Conservation (phyloP, 2,797 vertebrate species). For the Helicolenus hilgendorfi region DNA sequence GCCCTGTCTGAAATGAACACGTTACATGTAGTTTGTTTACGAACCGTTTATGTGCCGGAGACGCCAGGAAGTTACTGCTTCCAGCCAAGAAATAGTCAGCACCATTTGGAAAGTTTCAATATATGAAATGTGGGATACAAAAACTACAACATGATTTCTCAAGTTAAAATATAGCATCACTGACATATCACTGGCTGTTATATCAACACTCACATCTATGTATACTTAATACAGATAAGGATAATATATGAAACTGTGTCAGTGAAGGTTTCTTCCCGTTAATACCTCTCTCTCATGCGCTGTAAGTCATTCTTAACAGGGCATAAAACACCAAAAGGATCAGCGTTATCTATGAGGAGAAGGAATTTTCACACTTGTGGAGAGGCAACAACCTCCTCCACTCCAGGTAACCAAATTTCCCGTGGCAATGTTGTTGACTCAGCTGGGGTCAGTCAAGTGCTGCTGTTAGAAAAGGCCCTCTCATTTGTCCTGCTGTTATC, state of each 20-base stretch:
- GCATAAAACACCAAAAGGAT: constrained; percentile 39
- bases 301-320: constrained; percentile 23
- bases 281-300: neutral
- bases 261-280: neutral
- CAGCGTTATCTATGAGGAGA: constrained; percentile 52
- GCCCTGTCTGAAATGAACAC: neutral
- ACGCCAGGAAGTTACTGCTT: neutral
- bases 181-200: neutral
- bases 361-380: constrained; percentile 58
- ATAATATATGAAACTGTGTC: constrained; percentile 1
- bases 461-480: constrained; percentile 68
- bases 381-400: constrained; percentile 31
- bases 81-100: neutral
- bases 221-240: constrained; percentile 34
- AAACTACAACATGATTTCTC: neutral
- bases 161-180: neutral
- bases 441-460: constrained; percentile 82
- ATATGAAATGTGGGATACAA: neutral
- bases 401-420: constrained; percentile 70
- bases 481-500: constrained; percentile 86
- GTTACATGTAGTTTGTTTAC: neutral
- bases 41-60: fast-evolving
- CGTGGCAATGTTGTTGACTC: constrained; percentile 81
- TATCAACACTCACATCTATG: constrained; percentile 21
- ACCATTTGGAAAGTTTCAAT: neutral